Conservation (phyloP, 2,797 vertebrate species). For the Intellagama lesueurii region DNA sequence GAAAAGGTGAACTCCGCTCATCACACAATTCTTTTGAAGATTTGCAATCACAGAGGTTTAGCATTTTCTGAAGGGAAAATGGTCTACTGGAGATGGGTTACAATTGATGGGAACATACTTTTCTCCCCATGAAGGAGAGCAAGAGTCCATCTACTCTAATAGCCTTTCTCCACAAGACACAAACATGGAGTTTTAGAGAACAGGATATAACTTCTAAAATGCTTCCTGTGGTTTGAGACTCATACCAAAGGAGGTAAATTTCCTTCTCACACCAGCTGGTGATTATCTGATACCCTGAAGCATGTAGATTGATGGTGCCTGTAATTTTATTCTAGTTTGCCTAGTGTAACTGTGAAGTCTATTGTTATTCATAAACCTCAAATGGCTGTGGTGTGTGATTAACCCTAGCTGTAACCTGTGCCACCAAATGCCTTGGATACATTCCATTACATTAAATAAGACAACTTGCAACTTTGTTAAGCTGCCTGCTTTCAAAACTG, state of each 20-base stretch:
- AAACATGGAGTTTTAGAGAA: conserved; percentile 15
- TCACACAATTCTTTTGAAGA: conserved; percentile 44
- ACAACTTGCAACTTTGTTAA: conserved; percentile 5
- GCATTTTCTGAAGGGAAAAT: conserved; percentile 37
- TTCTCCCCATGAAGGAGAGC: conserved; percentile 1
- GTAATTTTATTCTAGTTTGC: conserved; percentile 45
- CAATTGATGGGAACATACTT: neutral
- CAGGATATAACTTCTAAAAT: neutral
- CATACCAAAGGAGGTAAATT: neutral
- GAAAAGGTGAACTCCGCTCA: conserved; percentile 49
- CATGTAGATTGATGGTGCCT: conserved; percentile 6
- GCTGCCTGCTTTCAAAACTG: neutral
- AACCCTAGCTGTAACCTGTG: conserved; percentile 1
- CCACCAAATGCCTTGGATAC: conserved; percentile 5
- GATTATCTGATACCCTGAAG: conserved; percentile 37
- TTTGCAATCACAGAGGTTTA: conserved; percentile 50
- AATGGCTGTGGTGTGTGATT: neutral
- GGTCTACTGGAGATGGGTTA: conserved; percentile 35
- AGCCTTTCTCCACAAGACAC: neutral
- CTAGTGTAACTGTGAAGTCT: conserved; percentile 19
- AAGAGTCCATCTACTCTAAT: neutral
- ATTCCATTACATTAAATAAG: neutral
- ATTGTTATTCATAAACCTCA: conserved; percentile 26
- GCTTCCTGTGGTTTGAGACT: neutral
- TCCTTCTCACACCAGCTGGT: conserved; percentile 15